phyloP scores from a whole-genome alignment of 2,888 invertebrate genomes.

The Rotaria magnacalcarata region DNA sequence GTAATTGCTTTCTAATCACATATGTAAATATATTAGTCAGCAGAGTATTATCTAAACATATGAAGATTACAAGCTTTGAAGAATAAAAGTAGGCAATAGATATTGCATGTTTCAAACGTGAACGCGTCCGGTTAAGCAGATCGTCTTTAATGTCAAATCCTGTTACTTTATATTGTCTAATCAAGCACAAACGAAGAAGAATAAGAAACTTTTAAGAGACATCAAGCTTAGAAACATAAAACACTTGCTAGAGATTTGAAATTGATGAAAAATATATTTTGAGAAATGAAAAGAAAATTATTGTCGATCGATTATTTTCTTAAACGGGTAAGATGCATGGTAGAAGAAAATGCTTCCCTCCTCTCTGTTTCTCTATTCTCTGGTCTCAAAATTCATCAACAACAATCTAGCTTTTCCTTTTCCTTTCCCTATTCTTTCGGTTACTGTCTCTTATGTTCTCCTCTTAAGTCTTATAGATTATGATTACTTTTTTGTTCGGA shows the following conservation, averaged over 20 bases:
- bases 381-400: background rate
- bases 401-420: too few relatives aligned
- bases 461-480: conserved; percentile 2
- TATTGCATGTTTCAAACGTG: background rate
- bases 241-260: background rate
- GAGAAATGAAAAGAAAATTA: background rate
- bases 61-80: too few relatives aligned
- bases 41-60: background rate
- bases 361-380: too few relatives aligned
- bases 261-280: background rate
- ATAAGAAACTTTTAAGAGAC: background rate
- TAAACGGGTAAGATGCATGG: background rate
- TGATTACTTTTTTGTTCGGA: conserved; percentile 22
- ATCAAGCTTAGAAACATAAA: too few relatives aligned
- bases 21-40: background rate
- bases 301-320: conserved; percentile 21
- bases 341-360: background rate
- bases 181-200: background rate
- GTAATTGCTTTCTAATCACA: background rate
- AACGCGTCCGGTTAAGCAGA: background rate
- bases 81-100: background rate
- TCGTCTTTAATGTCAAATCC: background rate
- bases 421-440: too few relatives aligned
- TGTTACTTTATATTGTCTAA: background rate
- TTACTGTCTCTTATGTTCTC: background rate